Evolutionary conservation across 1,140 invertebrate species (phyloP).

Genomic region (Monochamus saltuarius): DNA sequence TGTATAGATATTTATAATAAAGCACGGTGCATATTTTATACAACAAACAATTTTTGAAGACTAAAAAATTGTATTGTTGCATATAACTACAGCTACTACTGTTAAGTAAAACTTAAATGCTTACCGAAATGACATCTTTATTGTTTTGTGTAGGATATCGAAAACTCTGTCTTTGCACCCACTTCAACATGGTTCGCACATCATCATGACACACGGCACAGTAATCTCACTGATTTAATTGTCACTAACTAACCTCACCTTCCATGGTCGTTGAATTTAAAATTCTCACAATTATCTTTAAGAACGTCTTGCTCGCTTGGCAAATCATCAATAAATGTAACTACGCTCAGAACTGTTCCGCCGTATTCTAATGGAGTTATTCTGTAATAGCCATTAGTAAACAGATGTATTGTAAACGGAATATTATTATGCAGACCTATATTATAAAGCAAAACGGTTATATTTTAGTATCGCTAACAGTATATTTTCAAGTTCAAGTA

Average conservation of each 20-base stretch:
- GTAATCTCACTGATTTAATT: neutral
- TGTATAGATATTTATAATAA: no score
- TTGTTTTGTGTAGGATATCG: constrained; percentile 17
- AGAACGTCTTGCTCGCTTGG: constrained; percentile 18
- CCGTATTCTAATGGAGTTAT: neutral
- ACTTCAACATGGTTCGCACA: constrained; percentile 35
- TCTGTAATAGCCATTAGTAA: constrained; percentile 12
- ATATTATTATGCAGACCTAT: constrained; percentile 30
- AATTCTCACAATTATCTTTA: constrained; percentile 11
- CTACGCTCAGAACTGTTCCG: constrained; percentile 21
- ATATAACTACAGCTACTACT: neutral
- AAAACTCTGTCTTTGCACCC: constrained; percentile 41
- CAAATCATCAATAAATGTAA: constrained; percentile 29
- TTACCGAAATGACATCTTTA: constrained; percentile 25
- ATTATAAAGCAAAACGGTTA: constrained; percentile 22
- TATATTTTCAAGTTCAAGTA: constrained; percentile 6
- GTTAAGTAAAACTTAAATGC: neutral
- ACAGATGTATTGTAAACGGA: constrained; percentile 25
- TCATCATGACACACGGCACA: constrained; percentile 1
- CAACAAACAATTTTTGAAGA: neutral
- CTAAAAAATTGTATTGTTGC: neutral
- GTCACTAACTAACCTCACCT: constrained; percentile 3
- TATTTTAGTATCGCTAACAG: constrained; percentile 19
- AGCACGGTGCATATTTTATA: no score
- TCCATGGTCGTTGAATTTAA: constrained; percentile 5